phyloP scores from a whole-genome alignment of 2,797 vertebrate species.

The Hyperoplus immaculatus region DNA sequence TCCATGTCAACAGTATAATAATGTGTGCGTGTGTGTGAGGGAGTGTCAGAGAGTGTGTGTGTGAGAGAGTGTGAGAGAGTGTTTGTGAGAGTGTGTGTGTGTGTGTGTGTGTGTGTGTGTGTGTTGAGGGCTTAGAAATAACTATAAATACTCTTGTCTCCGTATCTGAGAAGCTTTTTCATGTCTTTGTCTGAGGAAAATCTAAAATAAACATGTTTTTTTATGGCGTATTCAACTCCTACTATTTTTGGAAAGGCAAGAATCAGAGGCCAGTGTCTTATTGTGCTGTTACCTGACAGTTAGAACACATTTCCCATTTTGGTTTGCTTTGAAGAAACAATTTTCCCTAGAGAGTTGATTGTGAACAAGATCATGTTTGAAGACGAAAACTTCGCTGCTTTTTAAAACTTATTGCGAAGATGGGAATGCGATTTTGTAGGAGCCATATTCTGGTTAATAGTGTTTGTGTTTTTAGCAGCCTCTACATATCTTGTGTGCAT shows the following conservation, averaged over 20 bases:
- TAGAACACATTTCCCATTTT: slow-evolving; percentile 2
- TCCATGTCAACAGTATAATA: too few relatives aligned
- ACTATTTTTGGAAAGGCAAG: slow-evolving; percentile 42
- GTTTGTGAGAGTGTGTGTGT: slow-evolving; percentile 9
- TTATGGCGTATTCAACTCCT: background rate
- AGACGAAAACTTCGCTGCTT: background rate
- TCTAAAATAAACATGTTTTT: slow-evolving; percentile 34
- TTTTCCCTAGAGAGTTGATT: background rate
- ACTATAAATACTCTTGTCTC: slow-evolving; percentile 59
- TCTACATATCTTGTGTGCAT: too few relatives aligned
- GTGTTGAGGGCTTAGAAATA: background rate
- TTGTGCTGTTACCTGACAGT: slow-evolving; percentile 18
- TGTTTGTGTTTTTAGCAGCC: too few relatives aligned
- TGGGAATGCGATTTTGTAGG: background rate
- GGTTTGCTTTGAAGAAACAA: slow-evolving; percentile 16
- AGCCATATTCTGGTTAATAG: too few relatives aligned
- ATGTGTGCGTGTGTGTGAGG: background rate
- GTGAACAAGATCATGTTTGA: background rate
- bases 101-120: slow-evolving; percentile 4
- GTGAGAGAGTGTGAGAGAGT: background rate
- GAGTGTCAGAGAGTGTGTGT: background rate
- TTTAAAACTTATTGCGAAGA: background rate
- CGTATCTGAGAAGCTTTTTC: slow-evolving; percentile 19
- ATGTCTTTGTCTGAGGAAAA: slow-evolving; percentile 6
- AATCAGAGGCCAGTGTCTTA: slow-evolving; percentile 13